Percentiles rank a stretch among this genome's conserved stretches.
phyloP scores from a whole-genome alignment of 1,140 invertebrate species.

The Ips typographus region DNA sequence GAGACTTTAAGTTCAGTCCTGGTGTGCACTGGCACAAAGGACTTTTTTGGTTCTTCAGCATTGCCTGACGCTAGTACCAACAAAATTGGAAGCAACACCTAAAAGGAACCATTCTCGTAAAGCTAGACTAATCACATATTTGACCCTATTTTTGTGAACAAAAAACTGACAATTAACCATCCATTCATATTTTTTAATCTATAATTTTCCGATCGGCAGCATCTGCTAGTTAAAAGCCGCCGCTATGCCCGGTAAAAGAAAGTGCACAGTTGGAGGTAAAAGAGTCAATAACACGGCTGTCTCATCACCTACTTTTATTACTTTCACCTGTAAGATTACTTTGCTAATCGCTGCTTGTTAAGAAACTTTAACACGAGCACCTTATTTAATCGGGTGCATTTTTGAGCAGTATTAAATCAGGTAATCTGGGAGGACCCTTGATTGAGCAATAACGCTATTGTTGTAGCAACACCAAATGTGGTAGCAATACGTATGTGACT shows the following conservation, averaged over 20 bases:
- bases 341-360: conserved; percentile 1
- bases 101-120: not conserved
- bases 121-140: not conserved
- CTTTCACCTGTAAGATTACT: conserved; percentile 21
- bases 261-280: conserved; percentile 2
- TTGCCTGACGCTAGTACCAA: not conserved
- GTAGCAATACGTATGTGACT: too few species aligned
- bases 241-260: conserved; percentile 10
- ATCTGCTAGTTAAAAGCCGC: conserved; percentile 13
- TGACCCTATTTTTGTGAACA: not conserved
- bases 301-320: conserved; percentile 25
- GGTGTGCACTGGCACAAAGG: conserved; percentile 46
- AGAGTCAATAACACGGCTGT: conserved; percentile 18
- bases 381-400: conserved; percentile 13
- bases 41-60: conserved; percentile 17
- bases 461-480: too few species aligned
- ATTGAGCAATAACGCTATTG: too few species aligned
- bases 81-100: conserved; percentile 6
- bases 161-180: conserved; percentile 7
- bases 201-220: conserved; percentile 23
- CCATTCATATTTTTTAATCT: conserved; percentile 20
- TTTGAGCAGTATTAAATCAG: not conserved
- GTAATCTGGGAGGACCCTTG: too few species aligned
- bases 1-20: conserved; percentile 76
- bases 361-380: conserved; percentile 3